Conservation (phyloP, 2,113 vertebrate species). For the Chinchilla lanigera region DNA sequence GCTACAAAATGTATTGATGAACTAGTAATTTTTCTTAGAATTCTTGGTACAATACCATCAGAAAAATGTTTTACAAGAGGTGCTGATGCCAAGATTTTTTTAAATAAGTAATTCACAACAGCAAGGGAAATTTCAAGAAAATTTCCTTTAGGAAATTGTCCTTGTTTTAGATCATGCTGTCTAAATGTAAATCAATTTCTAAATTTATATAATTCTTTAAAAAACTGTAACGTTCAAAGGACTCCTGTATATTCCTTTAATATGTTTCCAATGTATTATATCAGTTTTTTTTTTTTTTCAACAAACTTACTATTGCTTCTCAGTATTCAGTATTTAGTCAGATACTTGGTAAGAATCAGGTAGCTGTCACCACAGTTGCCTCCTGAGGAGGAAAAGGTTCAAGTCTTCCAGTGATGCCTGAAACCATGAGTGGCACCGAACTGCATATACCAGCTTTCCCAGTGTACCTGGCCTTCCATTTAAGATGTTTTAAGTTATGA, state of each 20-base stretch:
- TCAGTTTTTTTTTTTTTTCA: not conserved
- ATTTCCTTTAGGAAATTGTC: not conserved
- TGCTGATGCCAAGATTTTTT: not conserved
- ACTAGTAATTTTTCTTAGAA: not conserved
- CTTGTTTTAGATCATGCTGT: not conserved
- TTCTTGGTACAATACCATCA: not conserved
- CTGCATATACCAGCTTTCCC: too few relatives aligned
- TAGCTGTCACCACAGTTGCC: not conserved
- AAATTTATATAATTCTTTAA: not conserved
- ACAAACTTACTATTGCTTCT: not conserved
- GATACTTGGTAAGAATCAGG: not conserved
- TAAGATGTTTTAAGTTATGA: not conserved
- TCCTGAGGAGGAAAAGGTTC: too few relatives aligned
- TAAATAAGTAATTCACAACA: not conserved
- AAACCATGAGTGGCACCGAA: not conserved
- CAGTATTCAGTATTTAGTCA: not conserved
- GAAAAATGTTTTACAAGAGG: not conserved
- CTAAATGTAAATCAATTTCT: not conserved
- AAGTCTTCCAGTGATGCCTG: not conserved
- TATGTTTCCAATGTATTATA: not conserved
- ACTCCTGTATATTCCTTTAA: not conserved
- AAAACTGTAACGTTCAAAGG: not conserved
- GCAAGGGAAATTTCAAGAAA: not conserved
- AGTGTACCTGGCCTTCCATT: not conserved
- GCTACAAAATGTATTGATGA: not conserved